Conservation (phyloP, 2,888 invertebrate genomes). For the Chaetogeoica ovagalla region DNA sequence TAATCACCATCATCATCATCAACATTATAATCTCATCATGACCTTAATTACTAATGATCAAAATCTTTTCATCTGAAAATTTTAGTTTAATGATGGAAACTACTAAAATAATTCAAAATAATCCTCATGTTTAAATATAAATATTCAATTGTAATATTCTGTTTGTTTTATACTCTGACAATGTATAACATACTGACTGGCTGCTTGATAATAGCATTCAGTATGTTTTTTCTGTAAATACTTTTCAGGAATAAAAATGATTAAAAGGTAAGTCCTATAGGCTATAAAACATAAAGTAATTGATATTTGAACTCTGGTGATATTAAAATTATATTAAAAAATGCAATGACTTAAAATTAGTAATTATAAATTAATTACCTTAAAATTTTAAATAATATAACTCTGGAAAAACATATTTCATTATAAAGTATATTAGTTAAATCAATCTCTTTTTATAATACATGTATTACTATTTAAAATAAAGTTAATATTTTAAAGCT, state of each 20-base stretch:
- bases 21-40: slow-evolving; percentile 33
- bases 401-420: background rate
- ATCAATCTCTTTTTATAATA: background rate
- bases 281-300: too few species aligned
- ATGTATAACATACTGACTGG: too few species aligned
- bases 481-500: background rate
- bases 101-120: background rate
- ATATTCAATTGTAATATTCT: background rate
- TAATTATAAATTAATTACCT: too few species aligned
- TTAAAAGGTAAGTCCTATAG: too few species aligned
- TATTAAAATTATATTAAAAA: too few species aligned
- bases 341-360: too few species aligned
- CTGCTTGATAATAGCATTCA: too few species aligned
- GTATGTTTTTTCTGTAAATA: too few species aligned
- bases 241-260: too few species aligned
- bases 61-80: slow-evolving; percentile 21
- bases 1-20: slow-evolving; percentile 10
- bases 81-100: background rate
- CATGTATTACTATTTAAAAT: background rate
- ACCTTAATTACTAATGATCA: slow-evolving; percentile 11
- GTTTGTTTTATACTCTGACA: background rate
- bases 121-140: background rate
- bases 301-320: too few species aligned
- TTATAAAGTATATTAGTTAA: slow-evolving; percentile 3
- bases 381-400: too few species aligned